Evolutionary conservation across 64 coral and sea anemone genomes (phyloP).

Genomic region (Platygyra sinensis): DNA sequence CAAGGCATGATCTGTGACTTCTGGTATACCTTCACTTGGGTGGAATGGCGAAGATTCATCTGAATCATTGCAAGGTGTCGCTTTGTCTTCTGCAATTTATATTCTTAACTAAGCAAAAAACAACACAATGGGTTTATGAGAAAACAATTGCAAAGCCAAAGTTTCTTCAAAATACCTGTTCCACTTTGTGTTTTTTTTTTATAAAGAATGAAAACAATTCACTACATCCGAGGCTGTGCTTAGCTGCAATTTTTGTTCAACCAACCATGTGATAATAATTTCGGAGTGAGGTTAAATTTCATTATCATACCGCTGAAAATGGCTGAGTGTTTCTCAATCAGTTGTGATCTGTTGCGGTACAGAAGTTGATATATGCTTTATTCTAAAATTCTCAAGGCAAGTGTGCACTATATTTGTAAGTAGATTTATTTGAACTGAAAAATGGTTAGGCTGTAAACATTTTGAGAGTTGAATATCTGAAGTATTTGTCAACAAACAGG

Average conservation of each 20-base stretch:
- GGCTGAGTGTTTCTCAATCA: not conserved
- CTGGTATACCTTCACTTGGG: no score
- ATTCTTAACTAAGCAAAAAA: no score
- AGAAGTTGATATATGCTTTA: not conserved
- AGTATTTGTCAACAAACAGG: conserved; percentile 7
- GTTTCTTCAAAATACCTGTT: conserved; percentile 12
- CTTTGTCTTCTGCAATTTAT: no score
- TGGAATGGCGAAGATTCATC: no score
- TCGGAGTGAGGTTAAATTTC: not conserved
- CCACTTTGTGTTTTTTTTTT: not conserved
- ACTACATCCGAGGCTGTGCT: not conserved
- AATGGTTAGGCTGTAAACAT: no score
- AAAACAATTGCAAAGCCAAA: conserved; percentile 7
- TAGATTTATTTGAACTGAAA: conserved; percentile 5
- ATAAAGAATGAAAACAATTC: conserved; percentile 10
- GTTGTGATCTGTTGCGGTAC: not conserved
- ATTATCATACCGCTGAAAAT: not conserved
- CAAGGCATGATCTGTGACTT: conserved; percentile 16
- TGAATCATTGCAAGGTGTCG: no score
- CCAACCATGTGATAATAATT: not conserved
- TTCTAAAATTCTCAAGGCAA: conserved; percentile 12
- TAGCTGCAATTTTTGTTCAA: not conserved
- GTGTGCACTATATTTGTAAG: not conserved
- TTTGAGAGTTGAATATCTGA: not conserved
- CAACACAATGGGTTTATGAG: no score